phyloP scores from a whole-genome alignment of 2,113 vertebrate species.

The Microcebus lehilahytsara region DNA sequence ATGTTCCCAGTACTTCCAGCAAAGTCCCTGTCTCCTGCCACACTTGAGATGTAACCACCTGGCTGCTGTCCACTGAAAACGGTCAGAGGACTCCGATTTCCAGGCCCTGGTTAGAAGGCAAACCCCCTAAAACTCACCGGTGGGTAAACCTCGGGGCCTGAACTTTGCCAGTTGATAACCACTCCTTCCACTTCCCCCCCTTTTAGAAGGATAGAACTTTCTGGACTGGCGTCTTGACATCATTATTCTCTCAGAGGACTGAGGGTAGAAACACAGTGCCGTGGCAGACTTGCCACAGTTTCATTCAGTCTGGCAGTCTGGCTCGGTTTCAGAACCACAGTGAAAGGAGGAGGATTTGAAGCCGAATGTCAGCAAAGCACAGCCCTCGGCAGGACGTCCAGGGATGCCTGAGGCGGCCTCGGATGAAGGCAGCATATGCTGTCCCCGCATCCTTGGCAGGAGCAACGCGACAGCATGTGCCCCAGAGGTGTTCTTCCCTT shows the following conservation, averaged over 20 bases:
- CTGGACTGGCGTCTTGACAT: not conserved
- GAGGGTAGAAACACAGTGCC: not conserved
- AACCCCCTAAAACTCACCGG: not conserved
- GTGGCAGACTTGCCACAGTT: not conserved
- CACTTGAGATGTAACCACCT: not conserved
- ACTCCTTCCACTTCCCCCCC: too few relatives aligned
- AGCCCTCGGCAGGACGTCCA: not conserved
- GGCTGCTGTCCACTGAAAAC: not conserved
- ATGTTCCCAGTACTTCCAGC: not conserved
- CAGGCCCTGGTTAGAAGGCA: not conserved
- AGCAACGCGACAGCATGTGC: not conserved
- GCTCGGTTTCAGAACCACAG: constrained; percentile 5
- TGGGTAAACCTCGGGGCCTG: not conserved
- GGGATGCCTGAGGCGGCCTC: not conserved
- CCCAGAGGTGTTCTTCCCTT: not conserved
- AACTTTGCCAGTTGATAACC: not conserved
- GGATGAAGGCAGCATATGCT: not conserved
- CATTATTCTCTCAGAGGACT: not conserved
- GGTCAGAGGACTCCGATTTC: not conserved
- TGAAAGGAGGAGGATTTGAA: not conserved
- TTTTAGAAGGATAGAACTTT: not conserved
- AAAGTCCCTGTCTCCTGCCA: not conserved
- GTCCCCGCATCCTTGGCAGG: not conserved
- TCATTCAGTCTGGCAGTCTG: constrained; percentile 36
- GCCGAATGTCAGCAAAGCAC: constrained; percentile 7